Base-by-base conservation (phyloP, 2,113 vertebrate genomes). In the Stomatorhinus ivindoensis region DNA sequence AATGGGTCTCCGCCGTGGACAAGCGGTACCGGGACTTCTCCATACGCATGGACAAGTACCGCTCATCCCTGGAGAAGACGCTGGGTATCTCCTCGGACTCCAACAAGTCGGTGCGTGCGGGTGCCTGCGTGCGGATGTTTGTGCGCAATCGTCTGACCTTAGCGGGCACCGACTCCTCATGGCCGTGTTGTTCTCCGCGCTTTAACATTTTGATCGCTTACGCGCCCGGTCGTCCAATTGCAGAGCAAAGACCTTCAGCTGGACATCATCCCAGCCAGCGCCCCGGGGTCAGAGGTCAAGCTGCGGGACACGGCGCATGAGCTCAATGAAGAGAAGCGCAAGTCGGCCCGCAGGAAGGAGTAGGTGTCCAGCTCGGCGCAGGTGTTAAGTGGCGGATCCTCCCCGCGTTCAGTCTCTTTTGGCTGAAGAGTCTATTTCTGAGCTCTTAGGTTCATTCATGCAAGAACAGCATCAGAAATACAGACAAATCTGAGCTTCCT, bases 1-100 rank as follows among this genome's bases (percentile, higher is more conserved):
- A 99, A 94, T 99, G 98, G 96, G 98, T 99, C 92, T 97, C 97
- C 0, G 98, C 97, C 0, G 98, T 99, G 95, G 98, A 99, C 95
- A 99, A 99, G 93, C 96, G 98, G 90, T 99, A 99, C 96, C 91
- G 98, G 92, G 98, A 99, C 94, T 99, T 99, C 95, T 99, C 98
- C 88, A 95, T 99, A 93, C 97, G 98, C 90, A 99, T 99, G 98
- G 98, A 99, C 95, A 99, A 99, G 94, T 98, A 99, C 94, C 97
- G 98, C 93, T 97, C 96, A 93, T 98, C 97, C 93, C 96, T 99
- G 93, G 98, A 99, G 94, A 99, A 99, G 93, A 97, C 98, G 73
- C 94, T 99, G 90, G 98, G 98, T 91, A 99, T 99, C 93, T 98
- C 97, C 89, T 97, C 97, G 0, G 98, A 99, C 95, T 98, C 98